Evolutionary conservation across 2,797 vertebrate species (phyloP).

Genomic region (Diceros bicornis): DNA sequence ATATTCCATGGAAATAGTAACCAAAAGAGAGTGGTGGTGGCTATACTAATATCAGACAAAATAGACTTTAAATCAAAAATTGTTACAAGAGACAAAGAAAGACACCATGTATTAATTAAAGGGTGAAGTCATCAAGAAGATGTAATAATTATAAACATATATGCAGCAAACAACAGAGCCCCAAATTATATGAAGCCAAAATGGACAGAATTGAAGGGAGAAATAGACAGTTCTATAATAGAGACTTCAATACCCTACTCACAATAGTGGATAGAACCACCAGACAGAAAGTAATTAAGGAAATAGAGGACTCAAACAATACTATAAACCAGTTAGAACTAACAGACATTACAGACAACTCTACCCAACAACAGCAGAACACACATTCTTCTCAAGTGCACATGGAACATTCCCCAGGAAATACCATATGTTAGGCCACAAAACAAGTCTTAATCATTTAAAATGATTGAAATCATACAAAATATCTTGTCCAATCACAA

Average conservation of each 20-base stretch:
- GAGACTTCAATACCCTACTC: not conserved
- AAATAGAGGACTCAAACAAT: not conserved
- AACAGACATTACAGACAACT: not conserved
- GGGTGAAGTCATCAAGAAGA: not conserved
- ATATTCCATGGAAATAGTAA: too few species aligned
- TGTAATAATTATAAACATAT: too few species aligned
- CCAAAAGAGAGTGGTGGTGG: not conserved
- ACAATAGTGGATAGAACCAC: not conserved
- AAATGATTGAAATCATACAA: not conserved
- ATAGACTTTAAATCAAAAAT: not conserved
- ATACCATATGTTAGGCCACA: not conserved
- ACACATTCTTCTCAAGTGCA: not conserved
- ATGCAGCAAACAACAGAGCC: not conserved
- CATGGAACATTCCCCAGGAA: not conserved
- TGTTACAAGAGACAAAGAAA: not conserved
- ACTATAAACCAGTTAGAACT: not conserved
- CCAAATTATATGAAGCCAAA: not conserved
- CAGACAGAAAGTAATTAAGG: not conserved
- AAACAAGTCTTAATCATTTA: not conserved
- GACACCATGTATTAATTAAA: not conserved
- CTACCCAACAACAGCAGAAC: not conserved
- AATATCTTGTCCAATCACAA: not conserved
- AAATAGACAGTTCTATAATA: not conserved
- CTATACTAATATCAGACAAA: not conserved
- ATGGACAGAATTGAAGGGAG: not conserved